Evolutionary conservation across 2,113 vertebrate species (phyloP), one percentile per base, ranked within the genome.

Genomic region (Lophotis ruficrista): DNA sequence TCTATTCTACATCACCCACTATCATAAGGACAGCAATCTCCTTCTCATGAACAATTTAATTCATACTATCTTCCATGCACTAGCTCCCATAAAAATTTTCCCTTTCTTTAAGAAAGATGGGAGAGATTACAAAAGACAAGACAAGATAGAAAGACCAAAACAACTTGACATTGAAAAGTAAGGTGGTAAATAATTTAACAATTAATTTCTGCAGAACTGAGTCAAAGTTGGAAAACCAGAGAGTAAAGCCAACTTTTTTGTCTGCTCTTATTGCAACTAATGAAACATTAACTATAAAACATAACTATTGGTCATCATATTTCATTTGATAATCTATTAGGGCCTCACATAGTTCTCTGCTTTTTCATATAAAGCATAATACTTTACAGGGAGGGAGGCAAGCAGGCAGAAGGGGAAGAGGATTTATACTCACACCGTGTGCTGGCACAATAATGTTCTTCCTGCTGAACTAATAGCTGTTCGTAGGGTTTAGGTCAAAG

Each of bases 401-500:
- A 61, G 48, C 79, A 91, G 56, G 53, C 60, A 93, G 81, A 87
- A 95, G 82, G 5, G 19, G 57, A 95, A 94, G 72, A 90, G 90
- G 89, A 96, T 97, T 94, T 94, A 45, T 94, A 83, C 94, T 96
- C 93, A 95, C 89, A 95, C 84, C 95, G 83, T 94, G 91, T 96
- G 92, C 85, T 94, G 84, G 80, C 89, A 90, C 89, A 93, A 64
- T 97, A 95, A 97, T 97, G 92, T 90, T 95, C 94, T 90, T 93
- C 92, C 95, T 93, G 93, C 94, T 97, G 94, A 96, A 95, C 87
- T 96, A 95, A 95, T 96, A 83, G 60, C 88, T 96, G 56, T 72
- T 96, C 86, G 77, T 70, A 96, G 86, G 93, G 94, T 96, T 96
- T 94, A 90, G 91, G 96, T 97, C 93, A 96, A 97, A 95, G 85